Evolutionary conservation across 1,140 invertebrate species (phyloP), one percentile per base, ranked within the genome.

Genomic region (Drosophila lacteicornis): DNA sequence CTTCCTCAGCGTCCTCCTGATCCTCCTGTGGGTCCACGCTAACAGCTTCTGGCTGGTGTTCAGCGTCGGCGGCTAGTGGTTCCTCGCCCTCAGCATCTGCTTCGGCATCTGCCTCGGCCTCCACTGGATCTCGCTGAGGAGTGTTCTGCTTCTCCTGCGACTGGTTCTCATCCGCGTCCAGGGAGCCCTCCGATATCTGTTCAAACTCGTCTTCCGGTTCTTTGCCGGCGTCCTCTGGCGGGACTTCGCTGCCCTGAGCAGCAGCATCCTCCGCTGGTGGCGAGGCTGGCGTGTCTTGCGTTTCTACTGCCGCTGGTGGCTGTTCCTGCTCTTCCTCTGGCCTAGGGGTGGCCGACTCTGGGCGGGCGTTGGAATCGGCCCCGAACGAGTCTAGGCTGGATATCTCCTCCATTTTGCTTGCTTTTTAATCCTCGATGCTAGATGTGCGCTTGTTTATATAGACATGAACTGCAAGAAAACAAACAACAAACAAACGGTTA

Each of bases 301-400:
- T 62, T 7, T 62, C 58, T 8, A 69, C 25, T 17, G 69, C 51
- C 33, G 66, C 46, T 40, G 46, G 49, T 19, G 19, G 27, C 33
- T 42, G 80, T 30, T 42, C 19, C 49, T 53, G 50, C 9, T 87
- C 74, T 12, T 90, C 87, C 50, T 90, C 87, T 8, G 81, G 25
- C 3, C 85, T 71, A 4, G 86, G 81, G 1, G 84, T 82, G 50
- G 82, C 59, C 45, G 91, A 70, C 75, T 91, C 74, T 11, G 91
- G 70, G 42, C 76, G 74, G 4, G 78, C 77, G 50, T 80, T 75
- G 46, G 91, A 91, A 43, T 92, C 91, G 3, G 77, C 79, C 17
- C 86, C 85, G 62, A 91, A 92, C 3, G 91, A 92, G 58, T 92
- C 91, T 59, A 92, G 79, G 57, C 91, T 92, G 69, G 91, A 91